Base-by-base conservation (phyloP, 2,888 invertebrate species). In the Ptychoptera contaminata region DNA sequence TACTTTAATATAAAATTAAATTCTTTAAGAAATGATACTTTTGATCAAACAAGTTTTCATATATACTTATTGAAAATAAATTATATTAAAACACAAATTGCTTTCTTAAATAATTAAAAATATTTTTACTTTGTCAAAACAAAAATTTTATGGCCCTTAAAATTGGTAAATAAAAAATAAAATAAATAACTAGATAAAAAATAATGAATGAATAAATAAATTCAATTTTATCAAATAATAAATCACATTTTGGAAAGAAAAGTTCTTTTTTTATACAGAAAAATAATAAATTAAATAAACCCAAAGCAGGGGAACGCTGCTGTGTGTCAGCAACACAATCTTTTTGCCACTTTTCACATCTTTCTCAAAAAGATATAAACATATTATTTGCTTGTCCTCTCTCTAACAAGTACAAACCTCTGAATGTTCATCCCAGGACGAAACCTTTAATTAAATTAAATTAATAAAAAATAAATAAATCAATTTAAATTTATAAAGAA, bases 361-460 rank as follows among this genome's bases (percentile, higher is more conserved):
- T 11, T 11, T 32, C 8, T 9, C 32, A 9, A 32, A 32, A 32
- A n/a, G 2, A n/a, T n/a, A n/a, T n/a, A n/a, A n/a, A n/a, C n/a
- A n/a, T n/a, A n/a, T n/a, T n/a, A 11, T 9, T 11, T 32, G 4
- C 9, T 32, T 35, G 12, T 42, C 34, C 34, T 42, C 34, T 16
- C 16, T 55, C 70, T 70, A 85, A 57, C 83, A 84, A 37, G 82
- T 80, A 65, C 86, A 87, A 56, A 82, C 77, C 65, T 86, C 85
- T 6, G 84, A 84, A 64, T 86, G 86, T 46, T 84, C 84, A 60
- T 87, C 86, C 88, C 88, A 88, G 35, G 85, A 84, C 35, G 79
- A 73, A 37, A 85, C 81, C 87, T 88, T 66, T 1, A 72, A 69
- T 49, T 52, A 53, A 48, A 49, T 47, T 45, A 43, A 47, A 49